A percentile compares a stretch with the other conserved stretches of the same genome.
Conservation (phyloP, 2,888 invertebrate genomes). For the Andricus quercusramuli region DNA sequence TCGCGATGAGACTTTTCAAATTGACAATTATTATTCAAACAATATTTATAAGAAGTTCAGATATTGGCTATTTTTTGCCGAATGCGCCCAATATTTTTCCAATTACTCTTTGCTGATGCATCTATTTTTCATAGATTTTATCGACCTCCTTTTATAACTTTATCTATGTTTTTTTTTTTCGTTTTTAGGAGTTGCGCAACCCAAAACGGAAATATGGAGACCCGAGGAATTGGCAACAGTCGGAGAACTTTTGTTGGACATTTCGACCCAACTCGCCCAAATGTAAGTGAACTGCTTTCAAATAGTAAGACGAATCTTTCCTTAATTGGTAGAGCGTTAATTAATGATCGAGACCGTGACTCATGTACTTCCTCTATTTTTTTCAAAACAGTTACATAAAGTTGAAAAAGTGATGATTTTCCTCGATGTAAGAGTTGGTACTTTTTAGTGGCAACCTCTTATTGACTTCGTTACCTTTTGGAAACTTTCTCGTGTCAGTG, state of each 20-base stretch:
- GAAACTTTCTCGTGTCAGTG: not conserved
- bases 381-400: not conserved
- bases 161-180: not conserved
- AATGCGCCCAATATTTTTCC: no score
- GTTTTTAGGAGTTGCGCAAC: constrained; percentile 87
- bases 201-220: constrained; percentile 88
- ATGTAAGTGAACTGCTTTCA: constrained; percentile 82
- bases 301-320: not conserved
- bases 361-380: constrained; percentile 4
- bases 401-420: not conserved
- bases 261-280: constrained; percentile 90
- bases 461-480: not conserved
- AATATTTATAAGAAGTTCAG: no score
- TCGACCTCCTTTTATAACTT: no score
- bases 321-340: not conserved
- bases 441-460: not conserved
- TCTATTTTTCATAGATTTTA: no score
- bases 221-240: constrained; percentile 92
- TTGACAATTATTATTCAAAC: no score
- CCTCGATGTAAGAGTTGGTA: not conserved
- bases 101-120: no score
- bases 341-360: not conserved
- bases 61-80: no score
- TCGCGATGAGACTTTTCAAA: no score
- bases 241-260: constrained; percentile 91